These are phyloP conservation scores for Lathamus discolor DNA, from an alignment of 2,113 vertebrate species.

Conservation along the genomic window DNA sequence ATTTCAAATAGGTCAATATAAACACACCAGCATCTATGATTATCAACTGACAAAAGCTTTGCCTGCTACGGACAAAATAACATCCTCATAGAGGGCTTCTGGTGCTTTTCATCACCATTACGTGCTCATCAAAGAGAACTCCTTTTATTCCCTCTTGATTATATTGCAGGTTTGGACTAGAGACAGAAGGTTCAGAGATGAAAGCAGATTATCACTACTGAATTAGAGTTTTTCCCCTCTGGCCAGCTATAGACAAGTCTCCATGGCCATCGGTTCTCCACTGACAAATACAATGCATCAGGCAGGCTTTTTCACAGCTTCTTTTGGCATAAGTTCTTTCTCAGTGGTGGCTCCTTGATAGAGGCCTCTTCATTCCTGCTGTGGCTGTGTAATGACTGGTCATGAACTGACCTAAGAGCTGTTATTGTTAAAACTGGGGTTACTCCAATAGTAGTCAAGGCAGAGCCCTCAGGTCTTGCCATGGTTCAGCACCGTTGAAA, in stretches of 20 bases:
- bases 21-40: not conserved
- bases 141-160: not conserved
- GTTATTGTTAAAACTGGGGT: not conserved
- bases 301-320: not conserved
- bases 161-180: not conserved
- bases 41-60: slow-evolving; percentile 18
- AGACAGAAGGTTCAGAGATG: not conserved
- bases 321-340: not conserved
- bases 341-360: not conserved
- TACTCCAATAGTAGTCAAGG: not conserved
- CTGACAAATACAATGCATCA: not conserved
- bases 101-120: not conserved
- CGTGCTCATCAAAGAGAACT: not conserved
- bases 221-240: not conserved
- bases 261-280: not conserved
- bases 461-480: not conserved
- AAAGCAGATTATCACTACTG: not conserved
- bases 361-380: not conserved
- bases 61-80: not conserved
- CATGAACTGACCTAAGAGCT: not conserved
- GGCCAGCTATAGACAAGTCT: not conserved
- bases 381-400: not conserved
- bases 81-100: not conserved
- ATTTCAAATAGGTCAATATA: not conserved
- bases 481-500: not conserved